Evolutionary conservation across 2,888 invertebrate genomes (phyloP), one percentile per base, ranked within the genome.

Genomic region (Isotomurus palustris): DNA sequence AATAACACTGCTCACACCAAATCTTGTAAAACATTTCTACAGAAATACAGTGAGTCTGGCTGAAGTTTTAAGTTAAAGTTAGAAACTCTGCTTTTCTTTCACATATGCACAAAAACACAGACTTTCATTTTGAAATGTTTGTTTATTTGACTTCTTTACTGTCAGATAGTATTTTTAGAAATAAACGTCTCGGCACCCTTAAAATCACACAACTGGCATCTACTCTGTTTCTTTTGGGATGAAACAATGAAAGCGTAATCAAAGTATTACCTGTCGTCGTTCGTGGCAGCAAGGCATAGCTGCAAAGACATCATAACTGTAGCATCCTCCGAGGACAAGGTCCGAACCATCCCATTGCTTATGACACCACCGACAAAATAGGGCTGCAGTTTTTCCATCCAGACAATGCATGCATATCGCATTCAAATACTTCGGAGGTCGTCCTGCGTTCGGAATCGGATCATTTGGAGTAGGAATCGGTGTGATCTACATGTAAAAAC

Each of bases 291-390:
- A 97, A 19, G 94, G 93, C 79, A 88, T 90, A 62, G 95, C 93
- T 75, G 96, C 96, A 76, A 97, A 95, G 72, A 97, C 91, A 78
- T 97, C 96, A 75, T 94, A 97, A 60, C 93, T 90, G 79, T 97
- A 97, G 91, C 96, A 94, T 66, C 95, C 94, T 68, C 96, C 96
- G 58, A 96, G 82, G 57, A 96, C 90, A 63, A 96, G 82, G 51
- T 91, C 88, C 24, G 91, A 87, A 25, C 96, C 96, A 74, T 92
- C 90, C 93, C 93, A 94, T 71, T 85, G 86, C 72, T 84, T 85
- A 48, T 83, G 83, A 76, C 93, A 93, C 78, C 85, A 88, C 71
- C 87, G 83, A 80, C 92, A 92, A 71, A 85, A 83, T 68, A 91
- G 86, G 51, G 82, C 72, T 5, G 72, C 65, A 48, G 70, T 75